Evolutionary conservation across 1,140 invertebrate genomes (phyloP).

Genomic region (Drosophila carrolli): DNA sequence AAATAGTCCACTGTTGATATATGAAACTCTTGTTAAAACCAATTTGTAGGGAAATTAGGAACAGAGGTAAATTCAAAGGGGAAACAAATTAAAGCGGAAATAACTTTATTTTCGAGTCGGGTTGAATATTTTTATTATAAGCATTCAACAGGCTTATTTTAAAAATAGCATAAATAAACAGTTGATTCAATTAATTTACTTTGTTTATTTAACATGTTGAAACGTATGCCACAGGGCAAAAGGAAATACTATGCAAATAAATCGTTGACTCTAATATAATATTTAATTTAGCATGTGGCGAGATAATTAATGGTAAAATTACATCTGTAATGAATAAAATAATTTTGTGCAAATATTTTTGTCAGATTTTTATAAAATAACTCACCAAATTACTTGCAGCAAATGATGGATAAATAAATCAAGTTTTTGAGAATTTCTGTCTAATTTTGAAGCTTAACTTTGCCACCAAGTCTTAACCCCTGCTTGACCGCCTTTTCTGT

Average conservation of each 20-base stretch:
- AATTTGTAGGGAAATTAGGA: slow-evolving; percentile 29
- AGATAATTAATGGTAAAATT: no score
- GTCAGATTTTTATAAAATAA: no score
- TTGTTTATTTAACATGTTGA: not conserved
- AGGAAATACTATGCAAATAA: no score
- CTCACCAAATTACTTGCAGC: no score
- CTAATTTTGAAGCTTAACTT: not conserved
- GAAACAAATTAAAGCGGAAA: not conserved
- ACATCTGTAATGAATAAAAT: no score
- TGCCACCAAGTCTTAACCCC: not conserved
- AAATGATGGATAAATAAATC: no score
- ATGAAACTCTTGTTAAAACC: slow-evolving; percentile 4
- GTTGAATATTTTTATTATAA: not conserved
- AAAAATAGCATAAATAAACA: no score
- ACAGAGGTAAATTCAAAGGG: not conserved
- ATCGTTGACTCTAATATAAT: no score
- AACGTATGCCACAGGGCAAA: not conserved
- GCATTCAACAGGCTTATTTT: not conserved
- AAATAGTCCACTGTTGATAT: slow-evolving; percentile 17
- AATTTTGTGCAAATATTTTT: no score
- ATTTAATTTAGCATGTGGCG: no score
- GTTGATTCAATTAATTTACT: not conserved
- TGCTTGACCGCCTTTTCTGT: not conserved
- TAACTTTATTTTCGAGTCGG: not conserved
- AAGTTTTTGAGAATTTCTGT: not conserved